Evolutionary conservation across 2,797 vertebrate species (phyloP), one percentile per base, ranked within the genome.

Genomic region (Halcyon chelicuti): DNA sequence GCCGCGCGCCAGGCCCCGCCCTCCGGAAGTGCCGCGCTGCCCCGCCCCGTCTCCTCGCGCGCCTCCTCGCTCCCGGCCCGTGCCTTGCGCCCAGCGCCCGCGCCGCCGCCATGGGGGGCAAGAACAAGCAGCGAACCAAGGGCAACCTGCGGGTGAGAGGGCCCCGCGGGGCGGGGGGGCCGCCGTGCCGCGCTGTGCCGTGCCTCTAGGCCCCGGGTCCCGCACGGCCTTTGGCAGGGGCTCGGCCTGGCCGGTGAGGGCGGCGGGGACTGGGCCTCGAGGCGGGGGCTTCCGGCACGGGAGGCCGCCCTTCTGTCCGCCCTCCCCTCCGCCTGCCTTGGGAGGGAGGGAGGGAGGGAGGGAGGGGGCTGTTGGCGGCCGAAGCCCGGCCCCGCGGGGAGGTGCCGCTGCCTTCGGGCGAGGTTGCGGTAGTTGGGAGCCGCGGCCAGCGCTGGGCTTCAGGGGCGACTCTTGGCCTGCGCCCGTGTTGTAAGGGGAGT

Each of bases 111-210:
- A 95, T 94, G 93, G 94, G 90, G 58, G 93, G 94, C 46, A 94
- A 96, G 90, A 94, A 91, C 81, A 94, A 94, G 68, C 94, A 96
- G 60, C 90, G 94, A n/a, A 94, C 94, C 20, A 96, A 93, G 85
- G 94, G 94, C 80, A 96, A 94, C 46, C 26, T 96, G 76, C 77
- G 80, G 93, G 94, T 94, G 63, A 93, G 94, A 10, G 55, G 5
- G 19, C 9, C 28, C 14, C 20, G 44, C 20, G 18, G 19, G 44
- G 44, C 8, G 20, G 28, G 33, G 20, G 37, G 37, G 37, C 10
- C 35, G 5, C 20, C 2, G n/a, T n/a, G 49, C 35, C 19, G 47
- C 25, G 49, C 49, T 8, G 31, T n/a, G 20, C 11, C 52, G 31
- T n/a, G 20, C 9, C 44, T 12, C 12, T 6, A 31, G 31, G 46